Evolutionary conservation across 1,140 invertebrate genomes (phyloP), one percentile per base, ranked within the genome.

Genomic region (Nylanderia fulva): DNA sequence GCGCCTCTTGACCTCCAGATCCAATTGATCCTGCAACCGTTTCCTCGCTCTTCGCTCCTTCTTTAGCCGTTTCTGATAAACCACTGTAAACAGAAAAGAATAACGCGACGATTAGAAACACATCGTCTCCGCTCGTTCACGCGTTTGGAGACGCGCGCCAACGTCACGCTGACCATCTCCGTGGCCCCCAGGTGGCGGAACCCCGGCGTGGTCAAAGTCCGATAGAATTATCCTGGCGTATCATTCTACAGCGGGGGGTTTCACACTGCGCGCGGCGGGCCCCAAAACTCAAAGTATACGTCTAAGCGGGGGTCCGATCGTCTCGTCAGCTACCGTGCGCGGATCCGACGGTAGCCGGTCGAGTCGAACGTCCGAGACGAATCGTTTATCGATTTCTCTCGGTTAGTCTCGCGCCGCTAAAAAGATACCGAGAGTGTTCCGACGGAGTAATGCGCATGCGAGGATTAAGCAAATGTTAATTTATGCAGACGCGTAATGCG

Each of bases 1-100:
- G 90, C 97, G 96, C 93, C 97, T 96, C 92, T 98, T 98, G 85
- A 97, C 95, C 93, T 98, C 97, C 76, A 96, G 91, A 76, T 98
- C 98, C 76, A 98, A 93, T 89, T 98, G 97, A 85, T 98, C 97
- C 91, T 98, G 98, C 36, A 98, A 95, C 85, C 97, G 96, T 90
- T 97, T 96, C 87, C 98, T 96, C 36, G 97, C 96, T 92, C 98
- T 97, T 87, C 97, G 96, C 93, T 98, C 98, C 91, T 98, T 98
- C 95, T 98, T 97, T 93, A 98, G 95, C 52, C 98, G 96, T 92
- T 98, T 98, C 93, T 98, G 97, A 93, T 98, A 97, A 86, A 97
- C 95, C 79, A 97, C 98, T 98, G 96, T 8, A 96, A 96, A 92
- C 90, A 93, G 95, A 94, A 92, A 90, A 89, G 13, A 71, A 79